Evolutionary conservation across 2,797 vertebrate genomes (phyloP).

Genomic region (Ispidina lecontei): DNA sequence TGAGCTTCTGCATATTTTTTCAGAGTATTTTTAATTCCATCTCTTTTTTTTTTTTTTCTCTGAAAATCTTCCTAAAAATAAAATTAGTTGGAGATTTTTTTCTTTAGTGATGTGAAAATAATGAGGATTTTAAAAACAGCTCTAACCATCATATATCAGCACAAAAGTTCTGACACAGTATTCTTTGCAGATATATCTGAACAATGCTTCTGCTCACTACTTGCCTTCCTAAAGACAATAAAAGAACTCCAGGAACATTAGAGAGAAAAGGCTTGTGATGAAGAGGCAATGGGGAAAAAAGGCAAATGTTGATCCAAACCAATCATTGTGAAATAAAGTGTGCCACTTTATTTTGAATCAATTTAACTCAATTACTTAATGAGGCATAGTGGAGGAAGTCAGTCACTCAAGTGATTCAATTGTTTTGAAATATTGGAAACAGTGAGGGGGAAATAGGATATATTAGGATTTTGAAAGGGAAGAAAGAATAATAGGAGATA

Average conservation of each 20-base stretch:
- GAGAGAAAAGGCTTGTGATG: neutral
- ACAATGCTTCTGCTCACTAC: neutral
- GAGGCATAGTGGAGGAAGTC: constrained; percentile 30
- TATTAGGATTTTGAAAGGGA: neutral
- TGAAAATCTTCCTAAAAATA: neutral
- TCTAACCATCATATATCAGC: neutral
- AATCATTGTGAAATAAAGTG: constrained; percentile 41
- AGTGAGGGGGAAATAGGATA: neutral
- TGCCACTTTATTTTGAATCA: constrained; percentile 64
- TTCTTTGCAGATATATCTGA: constrained; percentile 4
- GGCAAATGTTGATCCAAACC: constrained; percentile 50
- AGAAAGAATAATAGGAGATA: neutral
- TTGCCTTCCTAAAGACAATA: neutral
- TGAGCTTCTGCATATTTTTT: neutral
- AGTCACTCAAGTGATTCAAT: neutral
- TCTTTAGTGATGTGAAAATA: neutral
- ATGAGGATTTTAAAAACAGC: neutral
- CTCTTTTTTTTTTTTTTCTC: neutral
- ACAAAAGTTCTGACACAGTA: neutral
- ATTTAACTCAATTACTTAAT: constrained; percentile 63
- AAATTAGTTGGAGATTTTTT: neutral
- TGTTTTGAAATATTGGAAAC: constrained; percentile 54
- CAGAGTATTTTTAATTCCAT: neutral
- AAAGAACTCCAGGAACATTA: neutral
- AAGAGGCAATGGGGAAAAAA: constrained; percentile 2